Conservation (phyloP, 1,140 invertebrate genomes). For the Ooceraea biroi region DNA sequence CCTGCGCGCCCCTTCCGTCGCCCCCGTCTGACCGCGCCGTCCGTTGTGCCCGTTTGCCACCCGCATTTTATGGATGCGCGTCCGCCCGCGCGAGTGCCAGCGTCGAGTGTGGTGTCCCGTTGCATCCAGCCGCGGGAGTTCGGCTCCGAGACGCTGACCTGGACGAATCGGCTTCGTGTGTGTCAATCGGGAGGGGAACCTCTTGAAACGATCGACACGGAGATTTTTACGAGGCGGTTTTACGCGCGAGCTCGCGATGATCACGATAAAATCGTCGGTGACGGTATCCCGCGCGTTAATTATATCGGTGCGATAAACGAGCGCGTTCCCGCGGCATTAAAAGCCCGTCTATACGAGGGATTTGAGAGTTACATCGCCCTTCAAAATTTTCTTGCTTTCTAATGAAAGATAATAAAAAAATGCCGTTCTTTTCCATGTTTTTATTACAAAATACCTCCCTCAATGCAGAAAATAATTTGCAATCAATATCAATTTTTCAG, state of each 20-base stretch:
- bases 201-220: not conserved
- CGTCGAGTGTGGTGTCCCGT: conserved; percentile 37
- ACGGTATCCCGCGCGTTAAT: conserved; percentile 40
- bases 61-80: conserved; percentile 76
- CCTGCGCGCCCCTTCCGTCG: not conserved
- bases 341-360: conserved; percentile 19
- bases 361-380: conserved; percentile 21
- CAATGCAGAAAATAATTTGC: not conserved
- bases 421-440: not conserved
- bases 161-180: conserved; percentile 25
- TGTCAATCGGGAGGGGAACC: not conserved
- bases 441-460: not conserved
- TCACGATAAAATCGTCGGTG: not conserved
- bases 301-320: conserved; percentile 43
- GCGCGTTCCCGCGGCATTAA: conserved; percentile 37
- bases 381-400: not conserved
- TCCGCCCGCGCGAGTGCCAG: conserved; percentile 41
- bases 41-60: conserved; percentile 68
- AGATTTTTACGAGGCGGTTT: conserved; percentile 47
- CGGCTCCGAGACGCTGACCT: not conserved
- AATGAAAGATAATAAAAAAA: conserved; percentile 11
- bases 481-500: not conserved
- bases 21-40: not conserved
- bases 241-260: not conserved
- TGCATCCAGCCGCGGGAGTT: conserved; percentile 4